Evolutionary conservation across 2,888 invertebrate genomes (phyloP).

Genomic region (Aphrophora alni): DNA sequence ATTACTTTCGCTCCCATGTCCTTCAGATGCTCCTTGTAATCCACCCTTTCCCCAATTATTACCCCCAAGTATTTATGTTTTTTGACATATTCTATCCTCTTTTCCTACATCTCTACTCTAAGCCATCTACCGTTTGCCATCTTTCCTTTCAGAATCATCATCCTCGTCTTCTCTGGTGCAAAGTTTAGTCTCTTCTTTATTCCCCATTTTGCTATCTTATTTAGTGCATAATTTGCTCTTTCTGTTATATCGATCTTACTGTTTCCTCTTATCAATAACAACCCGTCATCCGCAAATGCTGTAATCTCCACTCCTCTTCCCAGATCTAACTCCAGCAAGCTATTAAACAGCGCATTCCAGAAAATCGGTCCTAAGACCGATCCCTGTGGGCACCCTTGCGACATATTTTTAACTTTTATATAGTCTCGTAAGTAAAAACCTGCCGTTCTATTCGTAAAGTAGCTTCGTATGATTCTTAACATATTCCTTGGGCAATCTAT

Average conservation of each 20-base stretch:
- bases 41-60: no score
- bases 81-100: no score
- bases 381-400: neutral
- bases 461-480: neutral
- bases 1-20: no score
- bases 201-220: no score
- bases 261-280: neutral
- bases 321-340: neutral
- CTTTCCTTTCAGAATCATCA: neutral
- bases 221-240: no score
- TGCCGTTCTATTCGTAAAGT: no score
- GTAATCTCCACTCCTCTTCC: neutral
- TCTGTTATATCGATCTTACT: no score
- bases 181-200: neutral
- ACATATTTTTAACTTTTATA: neutral
- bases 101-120: neutral
- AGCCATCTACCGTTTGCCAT: neutral
- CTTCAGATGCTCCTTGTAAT: no score
- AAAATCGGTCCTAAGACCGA: neutral
- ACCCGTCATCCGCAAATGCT: constrained; percentile 9
- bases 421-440: neutral
- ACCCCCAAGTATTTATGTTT: no score
- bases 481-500: neutral
- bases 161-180: neutral
- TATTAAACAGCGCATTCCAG: neutral